Evolutionary conservation across 2,113 vertebrate species (phyloP).

Genomic region (Speoplatyrhinus poulsoni): DNA sequence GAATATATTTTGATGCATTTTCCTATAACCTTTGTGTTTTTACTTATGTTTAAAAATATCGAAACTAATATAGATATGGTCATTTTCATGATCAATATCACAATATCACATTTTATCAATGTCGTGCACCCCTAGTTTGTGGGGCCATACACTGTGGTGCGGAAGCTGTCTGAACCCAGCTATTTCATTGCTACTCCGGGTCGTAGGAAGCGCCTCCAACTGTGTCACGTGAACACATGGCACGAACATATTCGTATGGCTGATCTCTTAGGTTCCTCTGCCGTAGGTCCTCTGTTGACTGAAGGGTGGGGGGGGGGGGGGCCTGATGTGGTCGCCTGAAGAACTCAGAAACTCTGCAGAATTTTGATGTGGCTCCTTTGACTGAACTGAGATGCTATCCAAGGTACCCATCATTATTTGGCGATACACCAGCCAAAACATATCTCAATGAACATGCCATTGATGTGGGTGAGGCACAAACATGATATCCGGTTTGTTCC

Average conservation of each 20-base stretch:
- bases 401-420: neutral
- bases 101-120: too few species aligned
- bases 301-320: neutral
- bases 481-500: neutral
- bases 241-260: neutral
- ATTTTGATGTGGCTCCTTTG: neutral
- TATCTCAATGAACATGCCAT: slow-evolving; percentile 4
- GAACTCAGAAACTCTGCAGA: neutral
- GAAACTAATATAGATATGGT: too few species aligned
- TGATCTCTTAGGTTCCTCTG: neutral
- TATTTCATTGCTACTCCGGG: slow-evolving; percentile 9
- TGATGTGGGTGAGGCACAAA: neutral
- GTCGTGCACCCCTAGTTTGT: too few species aligned
- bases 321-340: neutral
- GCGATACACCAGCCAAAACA: neutral
- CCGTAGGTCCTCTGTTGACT: neutral
- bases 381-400: neutral
- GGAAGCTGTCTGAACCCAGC: neutral
- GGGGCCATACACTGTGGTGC: neutral
- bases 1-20: too few species aligned
- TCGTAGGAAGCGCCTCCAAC: neutral
- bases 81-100: too few species aligned
- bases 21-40: too few species aligned
- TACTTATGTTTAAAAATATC: too few species aligned
- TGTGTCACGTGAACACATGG: slow-evolving; percentile 3